phyloP scores from a whole-genome alignment of 2,797 vertebrate genomes.

The Cryptoprocta ferox region DNA sequence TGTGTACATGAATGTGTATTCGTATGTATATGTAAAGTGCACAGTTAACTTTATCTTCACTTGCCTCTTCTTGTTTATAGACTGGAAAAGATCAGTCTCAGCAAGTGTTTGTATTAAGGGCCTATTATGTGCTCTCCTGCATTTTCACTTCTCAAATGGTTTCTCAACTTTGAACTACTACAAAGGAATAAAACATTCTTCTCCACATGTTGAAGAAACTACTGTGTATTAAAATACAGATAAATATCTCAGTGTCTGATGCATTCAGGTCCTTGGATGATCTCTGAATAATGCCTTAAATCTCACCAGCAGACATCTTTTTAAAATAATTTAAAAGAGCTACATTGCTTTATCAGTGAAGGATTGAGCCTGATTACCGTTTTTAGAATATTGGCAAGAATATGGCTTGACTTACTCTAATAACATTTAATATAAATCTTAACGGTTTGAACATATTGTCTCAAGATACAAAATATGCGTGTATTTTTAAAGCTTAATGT shows the following conservation, averaged over 20 bases:
- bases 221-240: conserved; percentile 49
- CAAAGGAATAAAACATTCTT: conserved; percentile 65
- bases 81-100: conserved; percentile 62
- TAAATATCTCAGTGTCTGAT: conserved; percentile 59
- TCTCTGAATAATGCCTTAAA: conserved; percentile 40
- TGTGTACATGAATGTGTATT: not conserved
- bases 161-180: conserved; percentile 58
- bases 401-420: not conserved
- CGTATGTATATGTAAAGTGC: not conserved
- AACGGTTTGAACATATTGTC: not conserved
- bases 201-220: conserved; percentile 61
- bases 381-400: conserved; percentile 43
- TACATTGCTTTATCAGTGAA: conserved; percentile 40
- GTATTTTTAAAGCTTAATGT: not conserved
- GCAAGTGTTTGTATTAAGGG: conserved; percentile 68
- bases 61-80: conserved; percentile 66
- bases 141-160: conserved; percentile 70
- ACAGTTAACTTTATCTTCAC: conserved; percentile 57
- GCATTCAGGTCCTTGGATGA: conserved; percentile 58
- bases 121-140: conserved; percentile 61
- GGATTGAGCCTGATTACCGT: not conserved
- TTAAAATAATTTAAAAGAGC: conserved; percentile 20
- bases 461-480: not conserved
- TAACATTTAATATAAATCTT: not conserved
- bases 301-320: conserved; percentile 48